phyloP scores from a whole-genome alignment of 2,113 vertebrate genomes.

The Rana temporaria region DNA sequence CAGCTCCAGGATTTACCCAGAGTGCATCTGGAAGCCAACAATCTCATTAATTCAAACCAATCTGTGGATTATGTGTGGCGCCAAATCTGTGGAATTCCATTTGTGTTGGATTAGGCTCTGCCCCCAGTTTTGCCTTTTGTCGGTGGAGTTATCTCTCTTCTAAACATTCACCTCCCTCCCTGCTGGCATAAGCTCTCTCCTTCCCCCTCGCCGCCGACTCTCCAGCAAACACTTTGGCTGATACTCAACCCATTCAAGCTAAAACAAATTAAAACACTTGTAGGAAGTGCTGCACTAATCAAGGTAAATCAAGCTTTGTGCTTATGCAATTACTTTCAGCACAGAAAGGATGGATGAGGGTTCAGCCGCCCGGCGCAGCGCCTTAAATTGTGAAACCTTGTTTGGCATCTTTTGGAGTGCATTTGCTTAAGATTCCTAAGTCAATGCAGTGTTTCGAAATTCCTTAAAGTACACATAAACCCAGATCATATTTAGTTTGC shows the following conservation, averaged over 20 bases:
- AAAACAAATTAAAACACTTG: constrained; percentile 30
- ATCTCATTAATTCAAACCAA: constrained; percentile 23
- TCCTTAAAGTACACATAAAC: no score
- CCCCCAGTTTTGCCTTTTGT: background rate
- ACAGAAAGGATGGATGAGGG: background rate
- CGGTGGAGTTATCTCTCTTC: background rate
- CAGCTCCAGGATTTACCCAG: constrained; percentile 1
- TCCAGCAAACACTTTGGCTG: constrained; percentile 7
- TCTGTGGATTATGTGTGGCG: constrained; percentile 10
- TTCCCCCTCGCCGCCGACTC: background rate
- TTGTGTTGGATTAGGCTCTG: background rate
- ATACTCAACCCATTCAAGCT: background rate
- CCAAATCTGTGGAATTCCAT: constrained; percentile 19
- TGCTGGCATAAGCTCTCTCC: background rate
- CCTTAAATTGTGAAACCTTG: no score
- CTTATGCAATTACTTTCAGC: constrained; percentile 11
- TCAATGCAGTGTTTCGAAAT: no score
- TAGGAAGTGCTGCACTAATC: constrained; percentile 25
- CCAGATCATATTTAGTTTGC: no score
- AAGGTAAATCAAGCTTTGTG: constrained; percentile 26
- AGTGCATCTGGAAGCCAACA: constrained; percentile 7
- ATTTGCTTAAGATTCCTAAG: no score
- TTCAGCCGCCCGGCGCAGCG: background rate
- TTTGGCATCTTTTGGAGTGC: no score
- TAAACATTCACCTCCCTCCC: background rate